These are phyloP conservation scores for Dysmachus trigonus DNA, from an alignment of 2,888 invertebrate genomes.

Conservation along the genomic window DNA sequence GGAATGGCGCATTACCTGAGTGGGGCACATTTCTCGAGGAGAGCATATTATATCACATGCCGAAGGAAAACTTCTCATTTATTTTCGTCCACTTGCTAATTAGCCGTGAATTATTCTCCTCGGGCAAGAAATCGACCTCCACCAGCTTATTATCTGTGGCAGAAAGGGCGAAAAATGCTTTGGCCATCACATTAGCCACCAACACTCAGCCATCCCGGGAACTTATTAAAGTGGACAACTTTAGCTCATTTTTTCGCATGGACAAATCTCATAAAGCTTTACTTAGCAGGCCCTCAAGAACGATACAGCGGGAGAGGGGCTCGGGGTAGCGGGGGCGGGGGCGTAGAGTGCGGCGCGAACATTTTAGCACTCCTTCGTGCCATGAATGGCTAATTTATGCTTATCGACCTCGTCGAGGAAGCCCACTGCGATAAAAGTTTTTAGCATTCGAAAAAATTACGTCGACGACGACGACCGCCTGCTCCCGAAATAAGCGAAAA, in stretches of 20 bases:
- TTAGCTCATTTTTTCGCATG: slow-evolving; percentile 43
- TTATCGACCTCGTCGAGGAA: slow-evolving; percentile 43
- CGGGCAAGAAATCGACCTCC: slow-evolving; percentile 11
- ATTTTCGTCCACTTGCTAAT: slow-evolving; percentile 11
- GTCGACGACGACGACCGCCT: not conserved
- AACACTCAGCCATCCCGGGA: not conserved
- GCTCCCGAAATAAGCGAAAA: not conserved
- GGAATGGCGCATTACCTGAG: slow-evolving; percentile 11
- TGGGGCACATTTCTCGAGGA: not conserved
- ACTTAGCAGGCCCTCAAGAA: not conserved
- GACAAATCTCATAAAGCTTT: slow-evolving; percentile 36
- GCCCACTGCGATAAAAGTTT: slow-evolving; percentile 35
- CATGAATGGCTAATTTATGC: slow-evolving; percentile 47
- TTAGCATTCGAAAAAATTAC: slow-evolving; percentile 6
- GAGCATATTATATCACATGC: not conserved
- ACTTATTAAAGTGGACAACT: slow-evolving; percentile 39
- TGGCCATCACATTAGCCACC: slow-evolving; percentile 3
- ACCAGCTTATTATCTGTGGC: slow-evolving; percentile 14
- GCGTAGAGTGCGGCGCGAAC: slow-evolving; percentile 14
- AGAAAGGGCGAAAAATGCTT: slow-evolving; percentile 17
- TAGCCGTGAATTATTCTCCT: slow-evolving; percentile 11
- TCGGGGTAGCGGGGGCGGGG: not conserved
- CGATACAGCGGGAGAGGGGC: not conserved
- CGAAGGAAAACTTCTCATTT: not conserved
- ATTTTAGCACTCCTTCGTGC: slow-evolving; percentile 47